Evolutionary conservation across 2,888 invertebrate genomes (phyloP).

Genomic region (Latrodectus hesperus): DNA sequence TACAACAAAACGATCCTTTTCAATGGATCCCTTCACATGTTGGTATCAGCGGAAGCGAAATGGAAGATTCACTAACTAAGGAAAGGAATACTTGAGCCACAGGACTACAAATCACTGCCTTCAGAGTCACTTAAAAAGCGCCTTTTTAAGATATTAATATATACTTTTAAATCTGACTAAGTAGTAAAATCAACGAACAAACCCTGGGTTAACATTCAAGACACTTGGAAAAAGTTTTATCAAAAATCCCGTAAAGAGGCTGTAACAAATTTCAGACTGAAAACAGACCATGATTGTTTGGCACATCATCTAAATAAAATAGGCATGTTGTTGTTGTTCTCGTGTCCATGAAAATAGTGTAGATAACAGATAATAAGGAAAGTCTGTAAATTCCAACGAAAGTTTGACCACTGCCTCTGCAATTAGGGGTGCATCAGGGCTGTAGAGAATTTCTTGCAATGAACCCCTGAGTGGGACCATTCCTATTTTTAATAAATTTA

Average conservation of each 20-base stretch:
- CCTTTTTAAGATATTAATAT: not conserved
- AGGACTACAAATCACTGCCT: not conserved
- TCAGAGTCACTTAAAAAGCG: not conserved
- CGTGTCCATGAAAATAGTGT: too few relatives aligned
- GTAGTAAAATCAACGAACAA: not conserved
- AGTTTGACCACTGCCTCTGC: too few relatives aligned
- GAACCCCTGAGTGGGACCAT: too few relatives aligned
- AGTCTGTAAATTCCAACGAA: too few relatives aligned
- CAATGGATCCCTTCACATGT: not conserved
- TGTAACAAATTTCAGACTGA: not conserved
- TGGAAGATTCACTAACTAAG: not conserved
- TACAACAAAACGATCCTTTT: not conserved
- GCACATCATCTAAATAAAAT: slow-evolving; percentile 1
- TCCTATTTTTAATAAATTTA: too few relatives aligned
- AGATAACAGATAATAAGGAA: too few relatives aligned
- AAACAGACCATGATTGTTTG: not conserved
- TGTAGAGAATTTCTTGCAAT: too few relatives aligned
- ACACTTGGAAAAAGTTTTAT: not conserved
- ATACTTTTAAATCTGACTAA: not conserved
- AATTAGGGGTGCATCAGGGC: too few relatives aligned
- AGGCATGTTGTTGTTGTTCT: too few relatives aligned
- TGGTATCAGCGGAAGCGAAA: not conserved
- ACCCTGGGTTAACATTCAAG: slow-evolving; percentile 1
- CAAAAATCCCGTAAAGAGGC: not conserved
- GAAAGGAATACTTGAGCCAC: not conserved